phyloP scores from a whole-genome alignment of 2,888 invertebrate species.

The Cephus sareptanus region DNA sequence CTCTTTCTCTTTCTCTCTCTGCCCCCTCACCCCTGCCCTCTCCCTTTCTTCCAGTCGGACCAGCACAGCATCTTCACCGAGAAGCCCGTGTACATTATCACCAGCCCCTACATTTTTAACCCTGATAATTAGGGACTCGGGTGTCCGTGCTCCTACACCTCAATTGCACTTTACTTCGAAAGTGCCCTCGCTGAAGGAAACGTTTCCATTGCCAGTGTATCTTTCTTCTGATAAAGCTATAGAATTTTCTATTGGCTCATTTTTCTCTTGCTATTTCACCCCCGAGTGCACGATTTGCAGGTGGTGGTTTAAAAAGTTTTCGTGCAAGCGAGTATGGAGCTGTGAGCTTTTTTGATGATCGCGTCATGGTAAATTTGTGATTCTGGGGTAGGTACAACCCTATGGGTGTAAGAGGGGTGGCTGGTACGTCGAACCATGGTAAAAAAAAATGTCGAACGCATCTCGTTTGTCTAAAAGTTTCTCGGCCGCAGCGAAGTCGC shows the following conservation, averaged over 20 bases:
- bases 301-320: neutral
- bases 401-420: neutral
- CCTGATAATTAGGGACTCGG: neutral
- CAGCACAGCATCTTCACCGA: neutral
- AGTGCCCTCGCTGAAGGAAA: neutral
- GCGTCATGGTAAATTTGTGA: neutral
- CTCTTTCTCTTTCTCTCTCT: neutral
- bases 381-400: neutral
- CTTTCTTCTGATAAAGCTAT: neutral
- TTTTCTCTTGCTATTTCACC: too few species aligned
- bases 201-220: neutral
- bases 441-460: slow-evolving; percentile 30
- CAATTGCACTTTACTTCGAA: neutral
- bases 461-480: slow-evolving; percentile 13
- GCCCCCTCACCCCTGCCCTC: neutral
- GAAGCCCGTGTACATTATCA: neutral
- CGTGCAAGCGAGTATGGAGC: neutral
- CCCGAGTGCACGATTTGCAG: neutral
- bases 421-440: neutral
- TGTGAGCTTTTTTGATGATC: neutral
- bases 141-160: neutral
- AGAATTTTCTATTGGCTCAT: neutral
- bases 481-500: neutral
- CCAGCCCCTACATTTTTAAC: neutral
- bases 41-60: neutral